Conservation (phyloP, 1,140 invertebrate species). For the Neodiprion fabricii region DNA sequence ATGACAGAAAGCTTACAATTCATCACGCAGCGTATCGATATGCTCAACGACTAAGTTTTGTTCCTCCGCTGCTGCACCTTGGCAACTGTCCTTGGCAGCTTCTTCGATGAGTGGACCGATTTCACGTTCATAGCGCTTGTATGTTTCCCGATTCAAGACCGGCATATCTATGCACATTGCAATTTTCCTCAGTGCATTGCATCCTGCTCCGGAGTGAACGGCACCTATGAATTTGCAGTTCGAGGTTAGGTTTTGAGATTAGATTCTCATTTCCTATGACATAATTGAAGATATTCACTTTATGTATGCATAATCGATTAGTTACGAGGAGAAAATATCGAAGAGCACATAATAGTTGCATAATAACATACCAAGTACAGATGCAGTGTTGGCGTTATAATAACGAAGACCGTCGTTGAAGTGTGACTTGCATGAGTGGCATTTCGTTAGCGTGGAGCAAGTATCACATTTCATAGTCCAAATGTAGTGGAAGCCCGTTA, state of each 20-base stretch:
- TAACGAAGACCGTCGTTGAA: conserved; percentile 12
- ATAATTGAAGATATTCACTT: neutral
- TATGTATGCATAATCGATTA: neutral
- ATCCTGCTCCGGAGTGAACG: too few relatives aligned
- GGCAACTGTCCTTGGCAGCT: too few relatives aligned
- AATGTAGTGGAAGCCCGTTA: conserved; percentile 11
- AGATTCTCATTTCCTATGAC: too few relatives aligned
- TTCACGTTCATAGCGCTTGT: too few relatives aligned
- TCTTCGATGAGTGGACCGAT: too few relatives aligned
- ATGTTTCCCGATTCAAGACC: too few relatives aligned
- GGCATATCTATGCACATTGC: too few relatives aligned
- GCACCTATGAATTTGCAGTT: too few relatives aligned
- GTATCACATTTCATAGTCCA: conserved; percentile 10
- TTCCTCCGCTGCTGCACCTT: too few relatives aligned
- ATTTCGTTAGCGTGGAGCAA: conserved; percentile 7
- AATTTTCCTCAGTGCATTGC: too few relatives aligned
- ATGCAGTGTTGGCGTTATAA: conserved; percentile 7
- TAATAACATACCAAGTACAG: conserved; percentile 15
- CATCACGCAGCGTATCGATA: neutral
- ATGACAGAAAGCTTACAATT: too few relatives aligned
- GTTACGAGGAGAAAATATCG: neutral
- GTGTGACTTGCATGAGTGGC: conserved; percentile 10
- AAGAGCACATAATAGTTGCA: conserved; percentile 4
- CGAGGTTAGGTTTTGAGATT: too few relatives aligned
- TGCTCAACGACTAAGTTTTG: neutral